phyloP scores from a whole-genome alignment of 2,888 invertebrate species.

The Polymixis flavicincta region DNA sequence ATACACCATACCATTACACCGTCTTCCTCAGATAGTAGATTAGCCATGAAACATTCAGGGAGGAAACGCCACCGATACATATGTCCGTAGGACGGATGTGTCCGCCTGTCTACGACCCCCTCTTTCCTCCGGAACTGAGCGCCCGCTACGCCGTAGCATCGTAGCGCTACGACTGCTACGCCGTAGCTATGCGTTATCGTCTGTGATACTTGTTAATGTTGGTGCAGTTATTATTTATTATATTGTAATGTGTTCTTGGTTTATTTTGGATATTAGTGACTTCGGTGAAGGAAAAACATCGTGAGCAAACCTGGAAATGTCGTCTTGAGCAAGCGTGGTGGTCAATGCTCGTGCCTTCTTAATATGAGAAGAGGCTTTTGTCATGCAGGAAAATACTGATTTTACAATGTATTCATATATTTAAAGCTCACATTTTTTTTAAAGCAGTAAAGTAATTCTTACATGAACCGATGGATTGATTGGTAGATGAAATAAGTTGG shows the following conservation, averaged over 20 bases:
- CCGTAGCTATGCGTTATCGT: slow-evolving; percentile 45
- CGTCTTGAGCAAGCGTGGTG: too few relatives aligned
- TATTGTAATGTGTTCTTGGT: slow-evolving; percentile 16
- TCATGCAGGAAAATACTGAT: too few relatives aligned
- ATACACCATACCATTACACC: slow-evolving; percentile 46
- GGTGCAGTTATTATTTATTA: slow-evolving; percentile 34
- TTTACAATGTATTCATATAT: too few relatives aligned
- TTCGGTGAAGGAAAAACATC: too few relatives aligned
- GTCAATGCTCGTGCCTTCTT: too few relatives aligned
- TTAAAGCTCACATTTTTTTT: too few relatives aligned
- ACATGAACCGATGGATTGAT: neutral
- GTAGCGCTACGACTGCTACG: slow-evolving; percentile 41
- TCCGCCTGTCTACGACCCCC: slow-evolving; percentile 81
- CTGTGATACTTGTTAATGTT: slow-evolving; percentile 31
- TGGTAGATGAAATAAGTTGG: too few relatives aligned
- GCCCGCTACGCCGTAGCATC: slow-evolving; percentile 65
- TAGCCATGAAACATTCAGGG: slow-evolving; percentile 69
- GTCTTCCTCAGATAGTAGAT: slow-evolving; percentile 62
- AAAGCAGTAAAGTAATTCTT: neutral
- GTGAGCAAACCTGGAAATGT: too few relatives aligned
- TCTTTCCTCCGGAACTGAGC: slow-evolving; percentile 75
- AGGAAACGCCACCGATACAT: slow-evolving; percentile 73
- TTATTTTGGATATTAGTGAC: neutral
- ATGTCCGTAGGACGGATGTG: slow-evolving; percentile 77
- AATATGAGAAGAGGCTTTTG: too few relatives aligned